A percentile compares a stretch with the other conserved stretches of the same genome.
phyloP scores from a whole-genome alignment of 2,888 invertebrate genomes.

The Ganaspis brasiliensis region DNA sequence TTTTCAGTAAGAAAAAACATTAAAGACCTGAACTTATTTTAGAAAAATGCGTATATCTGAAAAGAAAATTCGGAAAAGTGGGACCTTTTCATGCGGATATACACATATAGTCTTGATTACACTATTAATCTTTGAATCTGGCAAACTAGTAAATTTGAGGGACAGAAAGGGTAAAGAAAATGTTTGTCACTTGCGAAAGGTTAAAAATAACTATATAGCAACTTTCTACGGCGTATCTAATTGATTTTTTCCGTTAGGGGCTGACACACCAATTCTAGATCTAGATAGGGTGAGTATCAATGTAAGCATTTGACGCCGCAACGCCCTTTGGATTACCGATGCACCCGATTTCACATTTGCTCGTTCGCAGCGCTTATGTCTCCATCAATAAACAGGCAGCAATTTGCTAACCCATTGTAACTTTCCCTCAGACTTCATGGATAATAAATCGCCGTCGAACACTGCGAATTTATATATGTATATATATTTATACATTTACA shows the following conservation, averaged over 20 bases:
- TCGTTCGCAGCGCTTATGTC: conserved; percentile 74
- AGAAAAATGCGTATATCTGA: no score
- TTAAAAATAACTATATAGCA: conserved; percentile 37
- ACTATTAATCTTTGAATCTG: not conserved
- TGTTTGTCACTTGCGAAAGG: conserved; percentile 27
- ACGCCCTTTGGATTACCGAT: conserved; percentile 74
- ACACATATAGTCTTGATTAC: not conserved
- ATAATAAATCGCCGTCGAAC: conserved; percentile 68
- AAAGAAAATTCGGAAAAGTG: no score
- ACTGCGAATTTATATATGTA: conserved; percentile 67
- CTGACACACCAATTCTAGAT: conserved; percentile 54
- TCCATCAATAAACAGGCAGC: conserved; percentile 71
- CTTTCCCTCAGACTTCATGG: conserved; percentile 67
- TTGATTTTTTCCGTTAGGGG: conserved; percentile 72
- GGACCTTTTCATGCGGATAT: no score
- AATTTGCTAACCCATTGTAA: conserved; percentile 75
- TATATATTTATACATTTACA: not conserved
- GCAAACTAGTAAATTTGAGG: not conserved
- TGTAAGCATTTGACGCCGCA: conserved; percentile 45
- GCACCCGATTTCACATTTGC: conserved; percentile 80
- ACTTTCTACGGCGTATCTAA: conserved; percentile 71
- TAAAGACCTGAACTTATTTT: no score
- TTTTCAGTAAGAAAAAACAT: no score
- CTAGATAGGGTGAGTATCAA: conserved; percentile 50
- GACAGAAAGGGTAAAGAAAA: conserved; percentile 20